phyloP scores from a whole-genome alignment of 2,797 vertebrate genomes.

The Ptychobarbus kaznakovi region DNA sequence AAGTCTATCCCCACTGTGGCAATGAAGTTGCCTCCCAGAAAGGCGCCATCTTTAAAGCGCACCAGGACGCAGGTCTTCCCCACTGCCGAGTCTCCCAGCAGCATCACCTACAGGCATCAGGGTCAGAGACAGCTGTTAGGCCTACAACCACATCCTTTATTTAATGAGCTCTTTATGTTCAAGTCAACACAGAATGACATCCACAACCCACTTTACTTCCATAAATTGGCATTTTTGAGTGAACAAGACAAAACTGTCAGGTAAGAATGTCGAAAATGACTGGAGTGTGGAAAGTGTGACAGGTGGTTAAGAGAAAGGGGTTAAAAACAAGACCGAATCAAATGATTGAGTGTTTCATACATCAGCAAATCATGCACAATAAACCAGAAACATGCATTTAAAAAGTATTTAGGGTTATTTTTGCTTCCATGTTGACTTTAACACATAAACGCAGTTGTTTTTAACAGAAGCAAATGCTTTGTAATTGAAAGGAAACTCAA shows the following conservation, averaged over 20 bases:
- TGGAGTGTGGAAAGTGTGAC: neutral
- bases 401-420: neutral
- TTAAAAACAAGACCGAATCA: too few relatives aligned
- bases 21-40: constrained; percentile 96
- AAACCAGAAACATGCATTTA: neutral
- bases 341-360: neutral
- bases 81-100: constrained; percentile 96
- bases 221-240: neutral
- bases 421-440: neutral
- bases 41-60: constrained; percentile 95
- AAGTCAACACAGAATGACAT: constrained; percentile 15
- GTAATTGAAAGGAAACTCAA: neutral
- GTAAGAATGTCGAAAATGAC: neutral
- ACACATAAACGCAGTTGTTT: neutral
- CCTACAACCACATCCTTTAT: constrained; percentile 5
- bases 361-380: neutral
- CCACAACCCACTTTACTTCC: neutral
- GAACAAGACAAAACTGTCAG: neutral
- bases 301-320: neutral
- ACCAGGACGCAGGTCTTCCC: constrained; percentile 98
- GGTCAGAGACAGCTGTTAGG: constrained; percentile 59
- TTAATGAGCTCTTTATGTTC: neutral
- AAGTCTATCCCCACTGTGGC: constrained; percentile 99
- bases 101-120: constrained; percentile 89
- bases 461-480: neutral